Evolutionary conservation across 2,113 vertebrate species (phyloP).

Genomic region (Damaliscus lunatus): DNA sequence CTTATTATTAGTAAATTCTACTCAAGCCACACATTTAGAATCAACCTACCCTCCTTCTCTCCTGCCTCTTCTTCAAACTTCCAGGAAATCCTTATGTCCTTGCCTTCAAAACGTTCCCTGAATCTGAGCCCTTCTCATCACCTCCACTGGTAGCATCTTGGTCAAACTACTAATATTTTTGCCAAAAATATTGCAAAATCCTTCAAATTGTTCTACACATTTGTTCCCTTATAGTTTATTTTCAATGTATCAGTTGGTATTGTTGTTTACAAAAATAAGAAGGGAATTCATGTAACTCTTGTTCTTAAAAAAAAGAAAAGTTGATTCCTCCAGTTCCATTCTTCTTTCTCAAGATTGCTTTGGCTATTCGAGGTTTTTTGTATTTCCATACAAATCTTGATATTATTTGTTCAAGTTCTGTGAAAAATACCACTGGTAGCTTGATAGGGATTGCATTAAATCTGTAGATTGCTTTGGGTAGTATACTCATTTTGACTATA

Average conservation of each 20-base stretch:
- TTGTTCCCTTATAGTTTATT: neutral
- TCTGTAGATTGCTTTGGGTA: too few species aligned
- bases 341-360: too few species aligned
- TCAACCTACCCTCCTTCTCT: neutral
- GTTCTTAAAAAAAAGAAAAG: neutral
- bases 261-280: too few species aligned
- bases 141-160: neutral
- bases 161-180: neutral
- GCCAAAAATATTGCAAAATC: neutral
- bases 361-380: too few species aligned
- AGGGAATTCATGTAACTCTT: fast-evolving
- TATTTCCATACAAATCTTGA: too few species aligned
- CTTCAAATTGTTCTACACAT: neutral
- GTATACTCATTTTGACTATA: too few species aligned
- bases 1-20: neutral
- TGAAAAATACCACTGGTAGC: too few species aligned
- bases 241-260: neutral
- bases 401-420: too few species aligned
- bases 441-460: too few species aligned
- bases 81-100: neutral
- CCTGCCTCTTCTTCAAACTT: neutral
- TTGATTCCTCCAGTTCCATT: too few species aligned
- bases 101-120: neutral
- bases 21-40: neutral
- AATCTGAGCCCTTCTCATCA: neutral